Evolutionary conservation across 30 jellyfish, hydroid and myxozoan species (phyloP).

Genomic region (Catostylus mosaicus): DNA sequence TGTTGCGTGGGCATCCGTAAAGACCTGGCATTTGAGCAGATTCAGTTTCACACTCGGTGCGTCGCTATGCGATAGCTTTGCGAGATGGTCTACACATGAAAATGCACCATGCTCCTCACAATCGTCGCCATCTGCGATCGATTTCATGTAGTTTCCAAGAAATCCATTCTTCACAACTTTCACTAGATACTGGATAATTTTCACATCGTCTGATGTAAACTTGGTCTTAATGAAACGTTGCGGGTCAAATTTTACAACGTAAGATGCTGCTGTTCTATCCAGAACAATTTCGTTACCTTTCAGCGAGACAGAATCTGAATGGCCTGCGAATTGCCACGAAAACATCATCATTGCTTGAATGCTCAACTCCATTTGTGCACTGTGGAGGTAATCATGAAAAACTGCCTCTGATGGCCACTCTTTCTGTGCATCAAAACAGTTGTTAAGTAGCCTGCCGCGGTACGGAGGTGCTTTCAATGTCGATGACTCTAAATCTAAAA

Average conservation of each 20-base stretch:
- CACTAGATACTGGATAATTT: constrained; percentile 46
- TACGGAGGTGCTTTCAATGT: constrained; percentile 83
- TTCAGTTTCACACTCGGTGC: constrained; percentile 58
- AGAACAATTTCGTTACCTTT: background rate
- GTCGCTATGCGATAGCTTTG: constrained; percentile 42
- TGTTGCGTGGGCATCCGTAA: constrained; percentile 12
- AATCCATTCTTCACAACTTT: constrained; percentile 32
- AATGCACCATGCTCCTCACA: constrained; percentile 28
- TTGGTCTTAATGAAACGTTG: constrained; percentile 29
- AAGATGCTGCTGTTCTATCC: background rate
- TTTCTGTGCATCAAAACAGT: constrained; percentile 61
- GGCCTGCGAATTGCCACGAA: constrained; percentile 42
- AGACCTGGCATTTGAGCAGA: constrained; percentile 38
- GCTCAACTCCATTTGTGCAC: constrained; percentile 54
- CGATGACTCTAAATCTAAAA: constrained; percentile 73
- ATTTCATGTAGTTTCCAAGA: constrained; percentile 26
- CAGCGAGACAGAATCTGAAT: background rate
- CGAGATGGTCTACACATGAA: constrained; percentile 38
- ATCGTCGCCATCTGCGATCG: constrained; percentile 32
- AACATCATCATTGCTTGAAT: constrained; percentile 54
- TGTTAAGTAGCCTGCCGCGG: constrained; percentile 54
- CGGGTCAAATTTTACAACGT: constrained; percentile 44
- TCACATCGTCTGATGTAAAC: constrained; percentile 38
- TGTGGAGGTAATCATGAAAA: constrained; percentile 49
- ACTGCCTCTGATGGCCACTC: constrained; percentile 82